Percentiles rank a stretch among this genome's conserved stretches.
Evolutionary conservation across 2,797 vertebrate species (phyloP).

Genomic region (Labeo calbasu): DNA sequence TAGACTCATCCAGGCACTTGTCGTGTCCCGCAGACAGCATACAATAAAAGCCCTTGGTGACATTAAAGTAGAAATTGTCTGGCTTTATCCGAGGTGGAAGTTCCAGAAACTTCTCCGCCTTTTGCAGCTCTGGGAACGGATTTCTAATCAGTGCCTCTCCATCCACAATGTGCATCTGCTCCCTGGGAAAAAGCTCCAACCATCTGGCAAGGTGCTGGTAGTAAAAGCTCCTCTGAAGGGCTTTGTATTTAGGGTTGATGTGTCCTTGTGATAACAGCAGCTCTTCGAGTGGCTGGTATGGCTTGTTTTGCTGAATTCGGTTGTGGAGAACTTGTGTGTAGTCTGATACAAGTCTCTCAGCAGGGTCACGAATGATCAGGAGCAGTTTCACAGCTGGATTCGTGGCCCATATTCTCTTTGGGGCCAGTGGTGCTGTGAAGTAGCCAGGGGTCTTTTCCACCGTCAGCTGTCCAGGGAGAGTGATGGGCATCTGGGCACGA

Average conservation of each 20-base stretch:
- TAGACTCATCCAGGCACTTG: constrained; percentile 84
- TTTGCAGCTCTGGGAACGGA: constrained; percentile 81
- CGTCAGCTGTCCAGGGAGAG: constrained; percentile 74
- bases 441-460: constrained; percentile 87
- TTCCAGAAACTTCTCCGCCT: constrained; percentile 79
- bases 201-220: constrained; percentile 78
- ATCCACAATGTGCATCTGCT: constrained; percentile 84
- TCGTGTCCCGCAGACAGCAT: constrained; percentile 78
- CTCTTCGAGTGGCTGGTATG: constrained; percentile 79
- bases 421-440: constrained; percentile 77
- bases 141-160: constrained; percentile 80
- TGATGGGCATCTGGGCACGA: constrained; percentile 81
- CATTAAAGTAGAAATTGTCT: constrained; percentile 84
- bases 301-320: constrained; percentile 77
- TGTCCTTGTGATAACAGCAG: constrained; percentile 74
- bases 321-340: constrained; percentile 87
- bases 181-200: constrained; percentile 78
- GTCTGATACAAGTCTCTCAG: constrained; percentile 83
- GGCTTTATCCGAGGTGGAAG: constrained; percentile 75
- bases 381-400: constrained; percentile 78
- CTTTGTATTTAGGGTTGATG: constrained; percentile 79
- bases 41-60: constrained; percentile 87
- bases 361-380: constrained; percentile 83
- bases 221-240: constrained; percentile 84
- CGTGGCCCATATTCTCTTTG: constrained; percentile 73